Evolutionary conservation across 2,888 invertebrate species (phyloP), one percentile per base, ranked within the genome.

Genomic region (Pomacea canaliculata): DNA sequence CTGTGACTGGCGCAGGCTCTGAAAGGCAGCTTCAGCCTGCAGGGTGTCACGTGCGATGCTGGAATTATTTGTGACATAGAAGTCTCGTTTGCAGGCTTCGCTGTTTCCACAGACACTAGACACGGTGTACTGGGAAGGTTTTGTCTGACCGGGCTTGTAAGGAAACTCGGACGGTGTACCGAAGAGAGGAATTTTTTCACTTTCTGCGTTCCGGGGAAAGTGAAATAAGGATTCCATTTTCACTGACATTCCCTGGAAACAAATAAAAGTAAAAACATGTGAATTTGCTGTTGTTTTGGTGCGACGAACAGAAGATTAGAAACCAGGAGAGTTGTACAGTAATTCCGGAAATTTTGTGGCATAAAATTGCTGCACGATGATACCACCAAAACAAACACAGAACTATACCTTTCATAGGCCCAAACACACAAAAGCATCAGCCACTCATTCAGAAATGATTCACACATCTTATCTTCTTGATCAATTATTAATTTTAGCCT

Each of bases 1-100:
- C 60, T 79, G 80, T 49, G 77, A 81, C 16, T 49, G 48, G 37
- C 76, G 69, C 37, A 82, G 67, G 48, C 59, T 70, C 12, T 67
- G 27, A 59, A 79, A 81, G 67, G 73, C 76, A 7, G 37, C 62
- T 7, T 75, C 72, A 16, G 79, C 77, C 46, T 95, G 95, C 89
- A 95, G 94, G 0, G 97, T 96, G 85, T 95, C 96, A 87, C 95
- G 95, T 0, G 97, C 97, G 92, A 96, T 93, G 83, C 96, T 96
- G 81, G 95, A 92, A 90, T 96, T 95, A 3, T 96, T 91, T 0
- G 96, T 95, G 93, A 96, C 94, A 0, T 95, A 94, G 88, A 94
- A 97, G 89, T 97, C 97, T 87, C 94, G 97, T 84, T 94, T 93
- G 90, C 97, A 97, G 87, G 70, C 51, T 5, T 16, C 48, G 63